Evolutionary conservation across 2,797 vertebrate species (phyloP).

Genomic region (Myioborus melanocephalus): DNA sequence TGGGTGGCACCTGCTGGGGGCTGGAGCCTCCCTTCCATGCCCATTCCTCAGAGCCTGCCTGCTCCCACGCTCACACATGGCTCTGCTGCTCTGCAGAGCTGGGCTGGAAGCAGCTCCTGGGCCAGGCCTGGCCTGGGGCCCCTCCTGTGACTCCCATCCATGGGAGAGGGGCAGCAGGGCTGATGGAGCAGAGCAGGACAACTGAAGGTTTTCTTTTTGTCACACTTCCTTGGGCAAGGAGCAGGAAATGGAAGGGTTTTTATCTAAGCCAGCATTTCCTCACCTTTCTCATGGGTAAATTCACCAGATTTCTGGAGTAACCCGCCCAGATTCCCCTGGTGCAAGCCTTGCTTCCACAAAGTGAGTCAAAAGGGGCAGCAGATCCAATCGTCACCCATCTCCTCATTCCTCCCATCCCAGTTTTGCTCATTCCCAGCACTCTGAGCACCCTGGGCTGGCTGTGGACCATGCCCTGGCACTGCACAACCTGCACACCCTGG

Average conservation of each 20-base stretch:
- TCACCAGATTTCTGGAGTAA: not conserved
- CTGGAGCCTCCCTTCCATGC: not conserved
- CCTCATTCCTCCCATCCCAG: not conserved
- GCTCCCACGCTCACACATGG: not conserved
- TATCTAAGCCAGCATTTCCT: not conserved
- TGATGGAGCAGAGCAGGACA: not conserved
- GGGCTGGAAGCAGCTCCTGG: not conserved
- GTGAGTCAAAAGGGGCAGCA: rapidly evolving
- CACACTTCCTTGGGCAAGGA: not conserved
- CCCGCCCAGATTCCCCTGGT: not conserved
- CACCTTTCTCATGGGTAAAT: not conserved
- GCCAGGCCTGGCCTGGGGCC: not conserved
- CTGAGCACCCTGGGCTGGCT: not conserved
- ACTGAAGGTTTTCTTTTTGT: rapidly evolving
- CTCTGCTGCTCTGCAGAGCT: not conserved
- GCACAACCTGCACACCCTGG: not conserved
- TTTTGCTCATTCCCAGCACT: not conserved
- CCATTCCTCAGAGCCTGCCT: not conserved
- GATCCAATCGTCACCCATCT: rapidly evolving
- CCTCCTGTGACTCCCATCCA: not conserved
- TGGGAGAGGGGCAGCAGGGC: not conserved
- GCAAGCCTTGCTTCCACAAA: not conserved
- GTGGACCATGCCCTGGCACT: not conserved
- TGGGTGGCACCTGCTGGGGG: not conserved
- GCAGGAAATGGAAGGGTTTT: not conserved